These are phyloP conservation scores for Drosophila sturtevanti DNA, from an alignment of 1,140 invertebrate species.

Conservation along the genomic window DNA sequence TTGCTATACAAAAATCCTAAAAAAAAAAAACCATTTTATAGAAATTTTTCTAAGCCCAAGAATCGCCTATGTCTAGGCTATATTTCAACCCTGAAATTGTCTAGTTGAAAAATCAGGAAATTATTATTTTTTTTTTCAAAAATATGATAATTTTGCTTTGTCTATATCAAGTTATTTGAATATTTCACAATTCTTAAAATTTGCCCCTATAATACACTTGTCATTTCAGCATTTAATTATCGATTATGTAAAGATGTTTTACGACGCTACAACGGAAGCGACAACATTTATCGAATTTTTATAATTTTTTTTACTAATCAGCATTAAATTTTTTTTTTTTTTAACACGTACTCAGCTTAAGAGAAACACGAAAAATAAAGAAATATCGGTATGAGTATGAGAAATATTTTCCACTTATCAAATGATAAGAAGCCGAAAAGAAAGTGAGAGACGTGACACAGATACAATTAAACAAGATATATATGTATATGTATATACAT, in stretches of 20 bases:
- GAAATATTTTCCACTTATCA: conserved; percentile 44
- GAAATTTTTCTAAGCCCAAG: no score
- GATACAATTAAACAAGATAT: neutral
- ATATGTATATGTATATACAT: neutral
- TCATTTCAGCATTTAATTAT: neutral
- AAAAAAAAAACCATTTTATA: no score
- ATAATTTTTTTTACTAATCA: conserved; percentile 16
- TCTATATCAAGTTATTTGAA: neutral
- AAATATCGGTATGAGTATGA: conserved; percentile 24
- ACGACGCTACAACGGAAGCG: neutral
- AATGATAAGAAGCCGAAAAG: conserved; percentile 51
- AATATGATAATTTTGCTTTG: neutral
- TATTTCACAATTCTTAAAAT: no score
- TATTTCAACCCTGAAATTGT: no score
- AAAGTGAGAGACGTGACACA: conserved; percentile 31
- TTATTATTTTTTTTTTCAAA: neutral
- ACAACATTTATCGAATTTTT: conserved; percentile 33
- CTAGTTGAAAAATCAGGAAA: no score
- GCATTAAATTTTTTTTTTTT: conserved; percentile 19
- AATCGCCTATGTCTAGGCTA: no score
- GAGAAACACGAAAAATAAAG: neutral
- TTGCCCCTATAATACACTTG: neutral
- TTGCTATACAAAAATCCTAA: no score
- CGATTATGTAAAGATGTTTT: neutral
- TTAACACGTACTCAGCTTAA: conserved; percentile 41